phyloP scores from a whole-genome alignment of 2,888 invertebrate species.

The Heliconius ethilla region DNA sequence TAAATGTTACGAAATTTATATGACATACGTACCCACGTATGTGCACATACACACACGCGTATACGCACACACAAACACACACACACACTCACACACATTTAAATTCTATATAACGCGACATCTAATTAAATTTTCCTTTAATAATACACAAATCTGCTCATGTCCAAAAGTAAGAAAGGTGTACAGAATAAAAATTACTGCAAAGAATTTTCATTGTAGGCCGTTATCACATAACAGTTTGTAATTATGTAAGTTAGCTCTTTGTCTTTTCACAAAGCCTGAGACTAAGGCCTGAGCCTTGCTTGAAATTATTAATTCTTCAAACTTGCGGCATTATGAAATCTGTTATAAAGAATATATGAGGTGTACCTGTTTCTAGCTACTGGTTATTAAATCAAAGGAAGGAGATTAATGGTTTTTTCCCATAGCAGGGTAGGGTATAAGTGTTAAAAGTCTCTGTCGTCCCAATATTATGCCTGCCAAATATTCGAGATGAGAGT shows the following conservation, averaged over 20 bases:
- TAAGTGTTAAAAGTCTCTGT: neutral
- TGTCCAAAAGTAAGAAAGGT: neutral
- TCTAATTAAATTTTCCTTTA: neutral
- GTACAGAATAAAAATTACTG: neutral
- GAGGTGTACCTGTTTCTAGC: neutral
- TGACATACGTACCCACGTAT: neutral
- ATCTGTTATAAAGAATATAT: constrained; percentile 2
- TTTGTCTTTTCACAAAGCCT: constrained; percentile 2
- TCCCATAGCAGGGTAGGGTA: neutral
- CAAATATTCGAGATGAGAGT: too few species aligned
- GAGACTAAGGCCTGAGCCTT: neutral
- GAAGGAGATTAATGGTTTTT: neutral
- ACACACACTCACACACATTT: neutral
- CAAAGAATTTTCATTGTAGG: constrained; percentile 2
- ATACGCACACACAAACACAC: neutral
- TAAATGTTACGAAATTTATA: neutral
- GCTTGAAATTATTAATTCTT: constrained; percentile 12
- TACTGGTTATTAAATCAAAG: neutral
- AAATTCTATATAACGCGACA: neutral
- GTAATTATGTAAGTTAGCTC: constrained; percentile 11
- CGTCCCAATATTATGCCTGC: too few species aligned
- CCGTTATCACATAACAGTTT: neutral
- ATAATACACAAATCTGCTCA: neutral
- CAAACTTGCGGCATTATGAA: constrained; percentile 4
- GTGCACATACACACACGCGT: neutral